Evolutionary conservation across 2,797 vertebrate species (phyloP).

Genomic region (Intellagama lesueurii): DNA sequence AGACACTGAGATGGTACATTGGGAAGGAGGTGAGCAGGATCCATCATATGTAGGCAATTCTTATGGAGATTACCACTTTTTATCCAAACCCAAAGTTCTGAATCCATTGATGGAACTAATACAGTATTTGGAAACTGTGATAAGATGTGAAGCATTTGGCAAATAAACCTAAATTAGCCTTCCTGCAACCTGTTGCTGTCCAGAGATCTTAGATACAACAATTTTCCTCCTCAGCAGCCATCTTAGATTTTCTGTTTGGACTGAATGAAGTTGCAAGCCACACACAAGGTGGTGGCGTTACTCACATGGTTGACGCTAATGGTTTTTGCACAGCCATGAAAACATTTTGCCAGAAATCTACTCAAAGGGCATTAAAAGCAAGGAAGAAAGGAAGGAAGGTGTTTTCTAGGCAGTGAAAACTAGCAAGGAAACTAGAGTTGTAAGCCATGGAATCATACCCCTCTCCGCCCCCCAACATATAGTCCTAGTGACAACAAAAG

Average conservation of each 20-base stretch:
- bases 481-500: conserved; percentile 59
- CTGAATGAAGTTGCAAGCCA: neutral
- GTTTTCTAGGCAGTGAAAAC: conserved; percentile 60
- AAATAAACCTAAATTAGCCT: neutral
- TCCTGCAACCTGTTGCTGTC: too few species aligned
- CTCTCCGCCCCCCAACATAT: too few species aligned
- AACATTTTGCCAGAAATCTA: neutral
- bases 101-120: neutral
- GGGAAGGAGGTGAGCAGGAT: neutral
- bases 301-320: conserved; percentile 10
- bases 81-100: too few species aligned
- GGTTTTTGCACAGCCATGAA: conserved; percentile 26
- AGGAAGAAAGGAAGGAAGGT: conserved; percentile 23
- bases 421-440: conserved; percentile 70
- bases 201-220: too few species aligned
- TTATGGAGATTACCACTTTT: too few species aligned
- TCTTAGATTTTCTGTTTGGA: neutral
- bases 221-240: neutral
- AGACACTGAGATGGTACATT: too few species aligned
- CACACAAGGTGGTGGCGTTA: neutral
- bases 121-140: neutral
- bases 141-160: neutral
- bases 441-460: conserved; percentile 64
- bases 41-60: neutral
- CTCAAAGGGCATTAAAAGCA: conserved; percentile 50